Conservation (phyloP, 2,888 invertebrate species). For the Mantis religiosa region DNA sequence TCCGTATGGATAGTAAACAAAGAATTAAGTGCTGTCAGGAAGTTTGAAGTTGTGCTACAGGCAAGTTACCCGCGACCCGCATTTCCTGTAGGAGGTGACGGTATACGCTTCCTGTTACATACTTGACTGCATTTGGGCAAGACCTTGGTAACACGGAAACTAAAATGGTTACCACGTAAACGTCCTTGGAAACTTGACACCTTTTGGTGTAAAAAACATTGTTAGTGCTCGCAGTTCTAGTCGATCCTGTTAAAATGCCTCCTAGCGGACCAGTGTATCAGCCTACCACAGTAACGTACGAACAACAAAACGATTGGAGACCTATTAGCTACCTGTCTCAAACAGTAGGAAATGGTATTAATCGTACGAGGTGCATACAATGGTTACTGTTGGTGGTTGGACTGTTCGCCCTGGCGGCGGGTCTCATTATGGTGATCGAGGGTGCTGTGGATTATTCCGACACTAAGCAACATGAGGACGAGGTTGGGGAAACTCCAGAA, state of each 20-base stretch:
- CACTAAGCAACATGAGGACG: constrained; percentile 42
- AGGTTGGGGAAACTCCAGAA: constrained; percentile 32
- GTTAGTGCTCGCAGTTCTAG: background rate
- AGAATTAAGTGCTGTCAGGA: background rate
- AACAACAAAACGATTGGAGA: constrained; percentile 45
- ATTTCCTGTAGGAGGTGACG: background rate
- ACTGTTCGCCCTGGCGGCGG: constrained; percentile 41
- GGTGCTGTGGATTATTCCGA: constrained; percentile 59
- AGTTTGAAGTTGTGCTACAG: background rate
- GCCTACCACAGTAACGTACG: constrained; percentile 73
- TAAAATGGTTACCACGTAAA: constrained; percentile 20
- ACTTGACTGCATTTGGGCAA: constrained; percentile 14
- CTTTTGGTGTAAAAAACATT: background rate
- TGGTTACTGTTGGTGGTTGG: constrained; percentile 38
- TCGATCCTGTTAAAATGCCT: constrained; percentile 49
- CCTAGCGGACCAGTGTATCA: constrained; percentile 69
- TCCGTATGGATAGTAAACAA: background rate
- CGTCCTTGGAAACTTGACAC: background rate
- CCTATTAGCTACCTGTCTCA: constrained; percentile 38
- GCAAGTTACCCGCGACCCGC: background rate
- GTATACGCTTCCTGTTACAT: background rate
- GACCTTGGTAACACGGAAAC: constrained; percentile 25
- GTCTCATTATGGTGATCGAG: constrained; percentile 59
- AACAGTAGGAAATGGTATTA: constrained; percentile 33
- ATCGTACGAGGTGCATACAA: constrained; percentile 37